Conservation (phyloP, 2,113 vertebrate species). For the Anhinga anhinga region DNA sequence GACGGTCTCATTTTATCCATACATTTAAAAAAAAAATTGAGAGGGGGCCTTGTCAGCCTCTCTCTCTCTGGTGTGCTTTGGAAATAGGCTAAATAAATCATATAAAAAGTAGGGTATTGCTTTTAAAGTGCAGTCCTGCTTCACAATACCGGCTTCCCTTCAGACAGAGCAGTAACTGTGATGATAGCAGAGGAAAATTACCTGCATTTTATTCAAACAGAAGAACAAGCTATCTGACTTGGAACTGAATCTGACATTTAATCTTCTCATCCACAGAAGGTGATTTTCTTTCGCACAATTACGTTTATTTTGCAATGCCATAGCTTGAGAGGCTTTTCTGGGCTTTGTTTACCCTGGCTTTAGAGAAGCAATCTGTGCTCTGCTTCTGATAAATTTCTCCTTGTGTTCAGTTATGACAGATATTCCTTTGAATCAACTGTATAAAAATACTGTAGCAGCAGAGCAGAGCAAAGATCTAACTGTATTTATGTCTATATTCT, state of each 20-base stretch:
- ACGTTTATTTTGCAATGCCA: slow-evolving; percentile 59
- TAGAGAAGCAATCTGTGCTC: slow-evolving; percentile 40
- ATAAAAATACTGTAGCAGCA: slow-evolving; percentile 72
- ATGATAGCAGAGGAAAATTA: not conserved
- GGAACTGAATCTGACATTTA: not conserved
- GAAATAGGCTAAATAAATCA: not conserved
- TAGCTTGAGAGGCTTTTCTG: slow-evolving; percentile 46
- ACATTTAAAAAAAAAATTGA: not conserved
- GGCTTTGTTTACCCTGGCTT: slow-evolving; percentile 66
- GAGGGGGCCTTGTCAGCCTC: not conserved
- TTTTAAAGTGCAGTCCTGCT: not conserved
- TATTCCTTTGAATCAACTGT: slow-evolving; percentile 70
- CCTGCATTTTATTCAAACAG: not conserved
- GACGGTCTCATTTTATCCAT: not conserved
- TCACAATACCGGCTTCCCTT: not conserved
- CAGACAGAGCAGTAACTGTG: not conserved
- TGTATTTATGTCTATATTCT: slow-evolving; percentile 72
- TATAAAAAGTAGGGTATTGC: not conserved
- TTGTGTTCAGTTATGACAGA: slow-evolving; percentile 69
- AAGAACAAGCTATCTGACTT: not conserved
- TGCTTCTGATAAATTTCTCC: slow-evolving; percentile 72
- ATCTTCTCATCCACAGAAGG: slow-evolving; percentile 40
- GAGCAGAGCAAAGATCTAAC: slow-evolving; percentile 64
- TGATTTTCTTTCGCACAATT: slow-evolving; percentile 43
- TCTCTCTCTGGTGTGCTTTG: not conserved